Base-by-base conservation (phyloP, 2,888 invertebrate species). In the Gnatocerus cornutus region DNA sequence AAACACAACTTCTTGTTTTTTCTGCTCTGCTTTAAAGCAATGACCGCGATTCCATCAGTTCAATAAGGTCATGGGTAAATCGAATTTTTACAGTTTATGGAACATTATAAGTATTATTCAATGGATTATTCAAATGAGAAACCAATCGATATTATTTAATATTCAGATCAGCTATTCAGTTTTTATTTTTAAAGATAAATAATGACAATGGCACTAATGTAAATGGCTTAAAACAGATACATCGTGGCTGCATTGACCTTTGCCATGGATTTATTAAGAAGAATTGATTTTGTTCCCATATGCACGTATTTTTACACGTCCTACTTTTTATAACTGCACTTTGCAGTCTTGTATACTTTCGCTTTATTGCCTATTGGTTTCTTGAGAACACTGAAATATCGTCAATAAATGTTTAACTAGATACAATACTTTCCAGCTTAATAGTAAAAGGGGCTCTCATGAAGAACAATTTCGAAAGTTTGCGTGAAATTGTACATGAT, bases 41-140 rank as follows among this genome's bases (percentile, higher is more conserved):
- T 27, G 33, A 55, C 39, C 55, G 10, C 55, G 30, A 30, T 55
- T 55, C 39, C 13, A 37, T 10, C 10, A 37, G 55, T 33, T 37
- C 39, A 37, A 39, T 55, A 55, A 55, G 29, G 55, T 55, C 55
- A 55, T 10, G 55, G 55, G n/a, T 30, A 55, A 10, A 55, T 13
- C 4, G 16, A 12, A 12, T 10, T 16, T 33, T 33, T 33, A 33
- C 33, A 33, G 2, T 4, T 33, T 4, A 33, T 9, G 3, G 10
- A 10, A 12, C 1, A 3, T 50, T 50, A 50, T 30, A n/a, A n/a
- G n/a, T n/a, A n/a, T n/a, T n/a, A n/a, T n/a, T n/a, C n/a, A n/a
- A n/a, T n/a, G n/a, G n/a, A n/a, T n/a, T n/a, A 29, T 55, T 55
- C 14, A 14, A 55, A 9, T 13, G 7, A 9, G 7, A 14, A 10